Conservation (phyloP, 2,888 invertebrate species). For the Callinectes sapidus region DNA sequence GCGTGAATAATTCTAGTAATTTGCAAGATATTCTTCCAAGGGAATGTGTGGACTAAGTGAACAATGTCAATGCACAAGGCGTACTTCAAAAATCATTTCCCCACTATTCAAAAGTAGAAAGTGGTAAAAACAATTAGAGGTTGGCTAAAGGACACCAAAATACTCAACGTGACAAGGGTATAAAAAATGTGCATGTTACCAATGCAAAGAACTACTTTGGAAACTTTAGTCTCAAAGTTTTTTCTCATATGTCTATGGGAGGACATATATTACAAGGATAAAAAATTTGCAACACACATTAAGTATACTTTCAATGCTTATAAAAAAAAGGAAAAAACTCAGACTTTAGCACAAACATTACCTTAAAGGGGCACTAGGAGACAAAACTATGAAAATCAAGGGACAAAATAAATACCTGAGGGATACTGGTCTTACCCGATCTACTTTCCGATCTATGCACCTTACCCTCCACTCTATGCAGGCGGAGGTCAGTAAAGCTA, state of each 20-base stretch:
- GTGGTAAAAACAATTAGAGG: conserved; percentile 8
- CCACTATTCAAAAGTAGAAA: conserved; percentile 1
- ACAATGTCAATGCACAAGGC: conserved; percentile 12
- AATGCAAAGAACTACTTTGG: neutral
- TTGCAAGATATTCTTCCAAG: neutral
- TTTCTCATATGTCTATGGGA: neutral
- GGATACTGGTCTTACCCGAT: conserved; percentile 71
- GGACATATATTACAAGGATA: conserved; percentile 31
- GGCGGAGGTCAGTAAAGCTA: conserved; percentile 89
- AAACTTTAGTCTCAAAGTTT: neutral
- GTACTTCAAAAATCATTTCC: neutral
- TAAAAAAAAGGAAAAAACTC: neutral
- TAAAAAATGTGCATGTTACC: conserved; percentile 1
- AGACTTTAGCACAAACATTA: conserved; percentile 35
- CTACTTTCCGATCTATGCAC: conserved; percentile 72
- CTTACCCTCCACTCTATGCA: conserved; percentile 71
- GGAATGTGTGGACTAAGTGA: conserved; percentile 12
- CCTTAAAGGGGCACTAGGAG: conserved; percentile 35
- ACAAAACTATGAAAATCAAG: conserved; percentile 45
- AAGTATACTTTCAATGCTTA: conserved; percentile 13
- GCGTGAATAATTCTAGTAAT: neutral
- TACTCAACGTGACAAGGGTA: conserved; percentile 28
- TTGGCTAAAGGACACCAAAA: neutral
- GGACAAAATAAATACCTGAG: conserved; percentile 51
- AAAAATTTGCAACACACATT: conserved; percentile 38